These are phyloP conservation scores for Aegithalos caudatus DNA, from an alignment of 2,113 vertebrate species.

Conservation along the genomic window DNA sequence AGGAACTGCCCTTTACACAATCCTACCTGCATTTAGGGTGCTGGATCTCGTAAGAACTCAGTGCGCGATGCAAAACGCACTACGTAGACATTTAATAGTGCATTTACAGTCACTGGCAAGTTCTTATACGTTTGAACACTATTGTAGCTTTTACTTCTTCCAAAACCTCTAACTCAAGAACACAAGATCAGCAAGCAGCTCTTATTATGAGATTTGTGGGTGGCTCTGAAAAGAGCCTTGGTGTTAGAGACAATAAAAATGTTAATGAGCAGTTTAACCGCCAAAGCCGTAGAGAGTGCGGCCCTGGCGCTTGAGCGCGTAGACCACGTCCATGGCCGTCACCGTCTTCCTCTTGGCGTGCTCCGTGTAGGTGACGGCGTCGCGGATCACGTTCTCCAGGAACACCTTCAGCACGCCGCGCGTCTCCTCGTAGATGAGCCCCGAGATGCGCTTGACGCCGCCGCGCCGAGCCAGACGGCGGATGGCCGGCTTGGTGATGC, in stretches of 20 bases:
- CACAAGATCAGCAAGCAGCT: too few species aligned
- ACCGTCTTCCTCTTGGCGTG: constrained; percentile 81
- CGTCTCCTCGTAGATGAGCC: constrained; percentile 78
- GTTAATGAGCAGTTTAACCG: too few species aligned
- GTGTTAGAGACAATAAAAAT: accelerated
- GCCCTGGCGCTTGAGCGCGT: constrained; percentile 75
- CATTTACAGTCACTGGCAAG: too few species aligned
- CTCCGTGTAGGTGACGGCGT: constrained; percentile 80
- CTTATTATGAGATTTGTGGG: accelerated
- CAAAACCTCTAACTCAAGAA: too few species aligned
- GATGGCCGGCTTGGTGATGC: constrained; percentile 74
- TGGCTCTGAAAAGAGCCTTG: constrained; percentile 14
- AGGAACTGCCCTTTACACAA: accelerated
- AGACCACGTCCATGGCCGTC: constrained; percentile 76
- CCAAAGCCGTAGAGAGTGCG: constrained; percentile 64
- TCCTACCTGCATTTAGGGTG: accelerated
- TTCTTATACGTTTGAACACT: too few species aligned
- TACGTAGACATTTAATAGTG: accelerated
- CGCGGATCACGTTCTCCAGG: constrained; percentile 75
- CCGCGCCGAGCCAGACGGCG: constrained; percentile 50
- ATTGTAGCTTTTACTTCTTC: too few species aligned
- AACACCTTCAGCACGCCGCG: constrained; percentile 73
- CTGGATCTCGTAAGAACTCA: accelerated
- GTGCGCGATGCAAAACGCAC: accelerated
- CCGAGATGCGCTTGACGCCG: constrained; percentile 74